Percentiles rank a stretch among this genome's conserved stretches.
Evolutionary conservation across 2,797 vertebrate genomes (phyloP).

Genomic region (Monodelphis domestica): DNA sequence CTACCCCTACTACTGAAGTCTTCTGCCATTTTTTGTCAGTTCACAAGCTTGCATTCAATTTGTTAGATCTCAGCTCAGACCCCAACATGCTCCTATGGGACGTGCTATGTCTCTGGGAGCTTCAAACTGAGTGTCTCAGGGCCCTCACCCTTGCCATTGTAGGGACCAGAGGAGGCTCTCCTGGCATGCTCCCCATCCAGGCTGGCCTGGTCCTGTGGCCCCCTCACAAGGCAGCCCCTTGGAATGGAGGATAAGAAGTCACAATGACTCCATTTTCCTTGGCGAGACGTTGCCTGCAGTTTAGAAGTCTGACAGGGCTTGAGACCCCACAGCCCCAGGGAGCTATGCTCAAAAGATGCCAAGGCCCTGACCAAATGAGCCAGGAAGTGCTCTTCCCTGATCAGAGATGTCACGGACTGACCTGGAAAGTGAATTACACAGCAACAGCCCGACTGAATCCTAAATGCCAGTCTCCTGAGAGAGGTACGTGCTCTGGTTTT

Average conservation of each 20-base stretch:
- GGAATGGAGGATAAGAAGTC: no score
- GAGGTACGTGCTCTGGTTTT: neutral
- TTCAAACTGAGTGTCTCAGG: no score
- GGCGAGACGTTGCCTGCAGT: slow-evolving; percentile 13
- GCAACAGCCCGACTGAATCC: neutral
- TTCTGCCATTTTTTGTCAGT: neutral
- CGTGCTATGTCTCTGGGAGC: no score
- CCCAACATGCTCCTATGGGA: neutral
- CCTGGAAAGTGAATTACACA: neutral
- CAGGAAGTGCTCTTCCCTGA: neutral
- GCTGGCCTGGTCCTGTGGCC: neutral
- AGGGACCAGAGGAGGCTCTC: no score
- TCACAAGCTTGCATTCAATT: neutral
- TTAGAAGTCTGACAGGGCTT: neutral
- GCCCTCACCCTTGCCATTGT: no score
- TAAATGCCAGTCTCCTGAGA: neutral
- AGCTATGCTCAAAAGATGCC: neutral
- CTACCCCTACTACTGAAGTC: slow-evolving; percentile 7
- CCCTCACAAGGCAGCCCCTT: slow-evolving; percentile 1
- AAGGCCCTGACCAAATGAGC: neutral
- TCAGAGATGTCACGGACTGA: slow-evolving; percentile 5
- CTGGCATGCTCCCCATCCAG: no score
- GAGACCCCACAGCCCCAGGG: neutral
- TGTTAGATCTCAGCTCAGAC: slow-evolving; percentile 19
- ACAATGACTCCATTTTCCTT: slow-evolving; percentile 6